Evolutionary conservation across 2,888 invertebrate genomes (phyloP).

Genomic region (Mellilla xanthometata): DNA sequence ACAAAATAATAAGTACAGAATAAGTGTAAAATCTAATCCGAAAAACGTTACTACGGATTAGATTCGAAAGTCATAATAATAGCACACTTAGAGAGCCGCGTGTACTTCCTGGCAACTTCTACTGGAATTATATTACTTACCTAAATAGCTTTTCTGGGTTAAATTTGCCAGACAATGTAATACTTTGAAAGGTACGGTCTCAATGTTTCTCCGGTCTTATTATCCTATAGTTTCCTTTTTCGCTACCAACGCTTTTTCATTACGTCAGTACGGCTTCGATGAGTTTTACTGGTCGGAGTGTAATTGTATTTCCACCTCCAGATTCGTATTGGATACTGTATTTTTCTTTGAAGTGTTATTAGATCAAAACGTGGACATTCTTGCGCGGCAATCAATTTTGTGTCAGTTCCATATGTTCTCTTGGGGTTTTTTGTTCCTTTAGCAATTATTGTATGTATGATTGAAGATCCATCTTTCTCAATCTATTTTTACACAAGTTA

Average conservation of each 20-base stretch:
- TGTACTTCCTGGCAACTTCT: conserved; percentile 60
- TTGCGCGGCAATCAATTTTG: too few species aligned
- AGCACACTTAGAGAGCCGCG: conserved; percentile 45
- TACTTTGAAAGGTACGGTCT: conserved; percentile 46
- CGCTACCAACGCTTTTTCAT: conserved; percentile 38
- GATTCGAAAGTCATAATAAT: too few species aligned
- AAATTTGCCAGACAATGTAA: conserved; percentile 58
- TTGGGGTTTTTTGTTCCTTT: too few species aligned
- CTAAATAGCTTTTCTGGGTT: conserved; percentile 63
- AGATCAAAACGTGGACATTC: not conserved
- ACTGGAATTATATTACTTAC: conserved; percentile 65
- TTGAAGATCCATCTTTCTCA: too few species aligned
- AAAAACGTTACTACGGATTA: too few species aligned
- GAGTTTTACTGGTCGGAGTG: conserved; percentile 42
- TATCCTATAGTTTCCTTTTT: conserved; percentile 41
- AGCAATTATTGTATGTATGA: too few species aligned
- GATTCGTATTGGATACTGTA: conserved; percentile 15
- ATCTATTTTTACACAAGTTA: too few species aligned
- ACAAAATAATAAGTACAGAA: too few species aligned
- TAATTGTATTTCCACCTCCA: conserved; percentile 45
- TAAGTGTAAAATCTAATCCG: too few species aligned
- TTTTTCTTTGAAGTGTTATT: conserved; percentile 11
- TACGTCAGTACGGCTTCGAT: conserved; percentile 39
- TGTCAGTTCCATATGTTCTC: too few species aligned
- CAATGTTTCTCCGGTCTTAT: conserved; percentile 42